Base-by-base conservation (phyloP, 2,113 vertebrate species). In the Labeo rohita region DNA sequence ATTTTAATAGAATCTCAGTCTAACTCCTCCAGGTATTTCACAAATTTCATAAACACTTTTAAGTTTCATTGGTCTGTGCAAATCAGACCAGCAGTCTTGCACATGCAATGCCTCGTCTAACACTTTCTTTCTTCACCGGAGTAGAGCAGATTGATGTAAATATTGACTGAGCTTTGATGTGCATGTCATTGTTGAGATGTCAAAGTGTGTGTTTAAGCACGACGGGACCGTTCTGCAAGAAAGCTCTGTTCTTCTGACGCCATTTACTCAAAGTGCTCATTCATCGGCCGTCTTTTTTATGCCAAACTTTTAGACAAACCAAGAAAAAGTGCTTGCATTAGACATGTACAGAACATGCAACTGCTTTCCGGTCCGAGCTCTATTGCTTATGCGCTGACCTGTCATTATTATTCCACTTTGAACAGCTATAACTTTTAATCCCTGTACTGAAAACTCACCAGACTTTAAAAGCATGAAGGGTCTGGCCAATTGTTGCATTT, bases 111-210 rank as follows among this genome's bases (percentile, higher is more conserved):
- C 79, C 7, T 49, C 7, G 2, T 66, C 56, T 80, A 10, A 28
- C 18, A 49, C 65, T 83, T 80, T 82, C 36, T 72, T 56, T 84
- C 72, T 52, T 56, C 47, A 45, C 81, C 21, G 21, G 18, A 39
- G 52, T 83, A 89, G 76, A 54, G 82, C 45, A 65, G 84, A 83
- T 68, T 74, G 70, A 56, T 68, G 88, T 89, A 89, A 89, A 89
- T 89, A 89, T 89, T 89, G 86, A 87, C 54, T 79, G 72, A 68
- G 47, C 83, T 89, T 89, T 89, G 88, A 87, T 85, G 83, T 89
- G 70, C 59, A 59, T 85, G 63, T 81, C 77, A 84, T 66, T 86
- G 82, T 87, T 66, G 56, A 80, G 80, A 84, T 78, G 85, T 85
- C 77, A 66, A 52, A 50, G 56, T 81, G 86, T 28, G 84, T 70